phyloP scores from a whole-genome alignment of 2,888 invertebrate genomes.

The Agrochola circellaris region DNA sequence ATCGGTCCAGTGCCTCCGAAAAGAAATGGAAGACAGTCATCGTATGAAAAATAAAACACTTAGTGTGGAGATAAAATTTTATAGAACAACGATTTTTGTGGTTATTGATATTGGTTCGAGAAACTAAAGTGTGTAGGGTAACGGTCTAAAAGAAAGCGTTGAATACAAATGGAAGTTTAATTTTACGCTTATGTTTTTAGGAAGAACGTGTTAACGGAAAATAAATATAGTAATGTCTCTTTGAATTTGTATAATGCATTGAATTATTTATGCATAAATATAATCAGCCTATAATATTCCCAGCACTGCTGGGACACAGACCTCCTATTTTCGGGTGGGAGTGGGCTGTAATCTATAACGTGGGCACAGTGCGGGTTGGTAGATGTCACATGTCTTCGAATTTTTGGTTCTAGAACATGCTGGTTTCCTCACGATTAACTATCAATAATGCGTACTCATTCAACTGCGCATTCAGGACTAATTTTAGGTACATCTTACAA shows the following conservation, averaged over 20 bases:
- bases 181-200: constrained; percentile 40
- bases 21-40: constrained; percentile 32
- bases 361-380: too few relatives aligned
- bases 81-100: constrained; percentile 56
- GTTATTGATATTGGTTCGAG: constrained; percentile 61
- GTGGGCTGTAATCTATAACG: too few relatives aligned
- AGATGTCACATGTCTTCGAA: too few relatives aligned
- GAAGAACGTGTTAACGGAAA: constrained; percentile 29
- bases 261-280: too few relatives aligned
- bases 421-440: background rate
- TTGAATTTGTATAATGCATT: too few relatives aligned
- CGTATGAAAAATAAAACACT: constrained; percentile 56
- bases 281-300: too few relatives aligned
- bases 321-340: too few relatives aligned
- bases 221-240: background rate
- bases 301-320: too few relatives aligned
- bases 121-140: constrained; percentile 41
- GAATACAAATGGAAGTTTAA: constrained; percentile 60
- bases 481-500: constrained; percentile 10
- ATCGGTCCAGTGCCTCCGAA: constrained; percentile 34
- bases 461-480: background rate
- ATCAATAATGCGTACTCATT: background rate
- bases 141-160: constrained; percentile 23
- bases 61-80: constrained; percentile 60
- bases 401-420: too few relatives aligned